Evolutionary conservation across 2,113 vertebrate genomes (phyloP), one percentile per base, ranked within the genome.

Genomic region (Pterocles gutturalis): DNA sequence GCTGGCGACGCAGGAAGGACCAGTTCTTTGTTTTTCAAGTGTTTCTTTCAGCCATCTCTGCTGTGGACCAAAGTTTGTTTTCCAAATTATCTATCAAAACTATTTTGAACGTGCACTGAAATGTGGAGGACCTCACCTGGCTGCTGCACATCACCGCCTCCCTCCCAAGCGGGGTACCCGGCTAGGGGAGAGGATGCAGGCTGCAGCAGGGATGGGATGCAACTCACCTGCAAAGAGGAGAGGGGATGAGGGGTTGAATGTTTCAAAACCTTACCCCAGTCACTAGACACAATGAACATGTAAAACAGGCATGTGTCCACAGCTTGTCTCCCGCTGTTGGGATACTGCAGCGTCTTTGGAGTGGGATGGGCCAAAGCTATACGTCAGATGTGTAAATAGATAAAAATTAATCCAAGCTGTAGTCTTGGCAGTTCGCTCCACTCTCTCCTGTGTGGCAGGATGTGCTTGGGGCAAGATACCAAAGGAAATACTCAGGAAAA

Each of bases 191-290:
- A 54, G 31, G 24, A 54, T 2, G 11, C 34, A 31, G 38, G 28
- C 45, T 67, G 48, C 20, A 19, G 4, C 3, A 5, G 53, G 34
- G 75, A 62, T 4, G 4, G 25, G 15, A 57, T 31, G 38, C 33
- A 90, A 33, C 45, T 75, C 51, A 54, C 67, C 66, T 77, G 25
- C 33, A 36, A 34, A 41, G 8, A 64, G 31, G 17, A 65, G 25
- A 62, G 4, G 10, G 22, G 4, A 7, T 1, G 13, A 77, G 25
- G 31, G 17, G 4, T 18, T 11, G n/a, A 66, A 21, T 1, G 36
- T 45, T 79, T 83, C 31, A 19, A 48, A 78, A 48, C 55, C 25
- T 92, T 89, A n/a, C 28, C 57, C 26, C 45, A 13, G 46, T 64
- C 73, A 49, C 69, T 64, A 60, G 76, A 64, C 14, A 28, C 33